Percentiles rank a stretch among this genome's conserved stretches.
These are phyloP conservation scores for Drosophila auraria DNA, from an alignment of 1,140 invertebrate species.

Conservation along the genomic window DNA sequence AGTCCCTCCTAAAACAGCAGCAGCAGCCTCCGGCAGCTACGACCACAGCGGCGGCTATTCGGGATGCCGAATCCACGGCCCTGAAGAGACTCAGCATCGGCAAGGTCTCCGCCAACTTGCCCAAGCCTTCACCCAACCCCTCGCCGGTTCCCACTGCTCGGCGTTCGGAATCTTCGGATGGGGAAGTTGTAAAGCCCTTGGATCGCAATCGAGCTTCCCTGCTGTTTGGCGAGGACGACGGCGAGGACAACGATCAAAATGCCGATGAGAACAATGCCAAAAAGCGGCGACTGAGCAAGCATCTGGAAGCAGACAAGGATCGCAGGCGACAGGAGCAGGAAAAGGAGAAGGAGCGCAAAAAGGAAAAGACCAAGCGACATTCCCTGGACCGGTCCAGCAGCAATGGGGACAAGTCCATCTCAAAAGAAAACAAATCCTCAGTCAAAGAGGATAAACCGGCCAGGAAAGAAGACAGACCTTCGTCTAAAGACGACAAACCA, in stretches of 20 bases:
- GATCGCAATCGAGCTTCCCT: constrained; percentile 85
- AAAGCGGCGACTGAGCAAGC: constrained; percentile 75
- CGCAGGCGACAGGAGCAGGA: constrained; percentile 58
- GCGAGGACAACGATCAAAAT: constrained; percentile 22
- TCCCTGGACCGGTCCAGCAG: constrained; percentile 30
- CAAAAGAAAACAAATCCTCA: constrained; percentile 9
- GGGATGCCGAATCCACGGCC: constrained; percentile 45
- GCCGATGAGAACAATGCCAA: constrained; percentile 38
- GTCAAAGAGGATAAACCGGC: constrained; percentile 4
- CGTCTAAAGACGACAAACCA: not conserved
- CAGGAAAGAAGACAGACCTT: constrained; percentile 4
- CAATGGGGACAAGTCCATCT: constrained; percentile 5
- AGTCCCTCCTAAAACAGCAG: constrained; percentile 2
- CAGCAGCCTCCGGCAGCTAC: not conserved
- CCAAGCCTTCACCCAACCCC: not conserved
- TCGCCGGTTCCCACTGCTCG: not conserved
- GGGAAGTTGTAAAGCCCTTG: constrained; percentile 22
- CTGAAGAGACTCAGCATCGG: constrained; percentile 30
- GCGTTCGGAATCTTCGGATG: constrained; percentile 1
- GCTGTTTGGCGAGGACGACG: constrained; percentile 86
- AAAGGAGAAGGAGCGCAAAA: constrained; percentile 46
- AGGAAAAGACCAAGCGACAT: constrained; percentile 36
- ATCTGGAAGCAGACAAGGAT: constrained; percentile 86
- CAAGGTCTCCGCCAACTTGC: constrained; percentile 3
- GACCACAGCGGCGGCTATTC: constrained; percentile 61